These are phyloP conservation scores for Cremastinae sp. DNA, from an alignment of 2,888 invertebrate species.

Conservation along the genomic window DNA sequence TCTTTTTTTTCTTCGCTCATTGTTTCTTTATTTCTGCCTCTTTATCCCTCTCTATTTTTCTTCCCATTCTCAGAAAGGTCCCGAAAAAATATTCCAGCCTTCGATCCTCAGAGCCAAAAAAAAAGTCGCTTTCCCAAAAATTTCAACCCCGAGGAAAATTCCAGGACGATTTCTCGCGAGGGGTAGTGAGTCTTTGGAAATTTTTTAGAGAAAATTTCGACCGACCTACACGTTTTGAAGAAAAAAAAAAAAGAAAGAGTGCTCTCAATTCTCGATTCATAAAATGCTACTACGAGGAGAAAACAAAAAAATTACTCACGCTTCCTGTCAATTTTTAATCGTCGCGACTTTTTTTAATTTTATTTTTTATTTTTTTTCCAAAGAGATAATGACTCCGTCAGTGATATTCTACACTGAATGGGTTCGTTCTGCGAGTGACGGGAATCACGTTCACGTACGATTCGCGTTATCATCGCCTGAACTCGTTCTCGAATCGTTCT, in stretches of 20 bases:
- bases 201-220: no score
- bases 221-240: no score
- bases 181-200: no score
- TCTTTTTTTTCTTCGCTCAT: slow-evolving; percentile 31
- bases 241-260: no score
- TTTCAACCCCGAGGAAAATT: background rate
- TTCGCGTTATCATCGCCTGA: slow-evolving; percentile 47
- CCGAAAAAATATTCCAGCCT: background rate
- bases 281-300: background rate
- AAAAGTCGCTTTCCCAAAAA: background rate
- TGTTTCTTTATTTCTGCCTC: background rate
- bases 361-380: background rate
- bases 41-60: background rate
- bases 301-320: background rate
- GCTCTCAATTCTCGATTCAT: no score
- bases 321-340: background rate
- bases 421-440: slow-evolving; percentile 43
- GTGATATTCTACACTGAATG: slow-evolving; percentile 38
- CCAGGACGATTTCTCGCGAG: no score
- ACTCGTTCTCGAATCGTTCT: slow-evolving; percentile 42
- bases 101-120: slow-evolving; percentile 51
- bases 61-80: slow-evolving; percentile 1
- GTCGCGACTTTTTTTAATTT: no score
- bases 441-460: slow-evolving; percentile 46
- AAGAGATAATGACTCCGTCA: background rate